These are phyloP conservation scores for Athalia circularis DNA, from an alignment of 2,888 invertebrate species.

Conservation along the genomic window DNA sequence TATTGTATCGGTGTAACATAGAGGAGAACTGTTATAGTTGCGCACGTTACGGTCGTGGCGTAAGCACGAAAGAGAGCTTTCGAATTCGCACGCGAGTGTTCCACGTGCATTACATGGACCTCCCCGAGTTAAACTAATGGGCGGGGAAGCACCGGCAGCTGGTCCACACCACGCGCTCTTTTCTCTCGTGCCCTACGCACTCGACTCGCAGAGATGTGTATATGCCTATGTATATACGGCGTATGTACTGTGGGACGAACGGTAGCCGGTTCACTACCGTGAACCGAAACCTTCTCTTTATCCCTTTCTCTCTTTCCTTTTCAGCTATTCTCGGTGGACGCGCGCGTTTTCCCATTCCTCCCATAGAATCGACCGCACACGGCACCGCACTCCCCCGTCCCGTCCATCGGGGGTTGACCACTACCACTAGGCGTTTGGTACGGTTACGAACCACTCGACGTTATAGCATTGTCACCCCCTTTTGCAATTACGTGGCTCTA, in stretches of 20 bases:
- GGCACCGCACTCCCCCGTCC: slow-evolving; percentile 12
- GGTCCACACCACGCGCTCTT: slow-evolving; percentile 17
- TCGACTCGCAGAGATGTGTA: slow-evolving; percentile 51
- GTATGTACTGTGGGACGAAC: slow-evolving; percentile 56
- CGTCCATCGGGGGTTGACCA: slow-evolving; percentile 28
- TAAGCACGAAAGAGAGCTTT: slow-evolving; percentile 13
- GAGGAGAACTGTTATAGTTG: too few species aligned
- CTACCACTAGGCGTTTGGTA: slow-evolving; percentile 27
- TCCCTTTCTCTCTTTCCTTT: background rate
- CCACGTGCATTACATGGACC: background rate
- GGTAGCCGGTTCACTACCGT: slow-evolving; percentile 3
- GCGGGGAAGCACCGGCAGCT: slow-evolving; percentile 20
- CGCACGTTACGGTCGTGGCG: background rate
- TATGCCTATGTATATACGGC: slow-evolving; percentile 58
- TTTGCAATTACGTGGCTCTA: slow-evolving; percentile 70
- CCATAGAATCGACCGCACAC: background rate
- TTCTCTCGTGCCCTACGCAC: background rate
- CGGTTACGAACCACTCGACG: slow-evolving; percentile 55
- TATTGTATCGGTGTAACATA: too few species aligned
- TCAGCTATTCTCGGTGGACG: background rate
- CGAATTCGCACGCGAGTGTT: slow-evolving; percentile 29
- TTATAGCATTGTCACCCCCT: slow-evolving; percentile 63
- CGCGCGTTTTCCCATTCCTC: slow-evolving; percentile 9
- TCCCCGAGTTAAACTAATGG: slow-evolving; percentile 36
- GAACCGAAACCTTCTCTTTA: slow-evolving; percentile 3